Evolutionary conservation across 2,113 vertebrate genomes (phyloP).

Genomic region (Sterrhoptilus dennistouni): DNA sequence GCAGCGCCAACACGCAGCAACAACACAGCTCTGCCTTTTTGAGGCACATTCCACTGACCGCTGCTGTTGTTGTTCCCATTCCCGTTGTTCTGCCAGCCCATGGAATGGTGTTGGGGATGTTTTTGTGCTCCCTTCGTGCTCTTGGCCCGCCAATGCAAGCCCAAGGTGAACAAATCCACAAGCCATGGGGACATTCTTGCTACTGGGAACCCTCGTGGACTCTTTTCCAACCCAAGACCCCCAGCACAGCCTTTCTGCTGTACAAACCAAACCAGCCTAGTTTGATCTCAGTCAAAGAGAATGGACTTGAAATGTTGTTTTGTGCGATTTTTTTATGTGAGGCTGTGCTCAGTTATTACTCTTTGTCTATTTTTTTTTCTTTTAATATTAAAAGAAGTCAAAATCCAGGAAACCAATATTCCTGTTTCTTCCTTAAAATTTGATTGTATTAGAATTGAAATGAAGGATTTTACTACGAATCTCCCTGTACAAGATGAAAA

Average conservation of each 20-base stretch:
- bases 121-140: background rate
- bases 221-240: background rate
- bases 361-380: background rate
- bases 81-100: background rate
- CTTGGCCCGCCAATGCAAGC: background rate
- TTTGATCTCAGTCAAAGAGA: background rate
- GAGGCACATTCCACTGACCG: background rate
- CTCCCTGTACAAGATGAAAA: background rate
- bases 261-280: rapidly evolving
- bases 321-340: background rate
- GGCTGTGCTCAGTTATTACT: background rate
- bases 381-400: background rate
- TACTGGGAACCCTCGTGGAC: rapidly evolving
- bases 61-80: rapidly evolving
- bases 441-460: background rate
- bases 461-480: background rate
- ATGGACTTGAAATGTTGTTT: background rate
- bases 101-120: rapidly evolving
- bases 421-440: background rate
- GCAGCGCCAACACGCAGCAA: background rate
- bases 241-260: rapidly evolving
- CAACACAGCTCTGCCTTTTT: background rate
- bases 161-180: background rate
- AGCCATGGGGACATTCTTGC: background rate
- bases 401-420: background rate